These are phyloP conservation scores for Botia kubotai DNA, from an alignment of 2,797 vertebrate species.

Conservation along the genomic window DNA sequence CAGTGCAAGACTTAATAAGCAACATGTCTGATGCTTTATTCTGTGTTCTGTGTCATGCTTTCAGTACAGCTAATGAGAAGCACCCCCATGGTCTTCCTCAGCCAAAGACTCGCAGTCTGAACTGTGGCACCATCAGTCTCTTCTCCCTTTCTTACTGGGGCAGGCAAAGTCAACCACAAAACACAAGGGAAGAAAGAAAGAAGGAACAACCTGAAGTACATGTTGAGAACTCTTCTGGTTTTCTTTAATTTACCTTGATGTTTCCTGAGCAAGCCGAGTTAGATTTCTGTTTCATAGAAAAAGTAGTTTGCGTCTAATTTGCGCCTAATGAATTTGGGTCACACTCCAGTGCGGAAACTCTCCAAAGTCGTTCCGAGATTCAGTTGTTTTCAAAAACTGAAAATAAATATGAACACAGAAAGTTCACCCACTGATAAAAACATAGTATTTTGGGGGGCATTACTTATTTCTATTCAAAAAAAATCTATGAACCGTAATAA, in stretches of 20 bases:
- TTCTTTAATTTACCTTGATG: too few species aligned
- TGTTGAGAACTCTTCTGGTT: too few species aligned
- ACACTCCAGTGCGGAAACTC: constrained; percentile 23
- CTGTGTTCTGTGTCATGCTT: not conserved
- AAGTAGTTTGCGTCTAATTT: not conserved
- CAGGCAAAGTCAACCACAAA: not conserved
- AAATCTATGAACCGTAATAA: not conserved
- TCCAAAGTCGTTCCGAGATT: constrained; percentile 24
- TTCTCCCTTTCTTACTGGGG: not conserved
- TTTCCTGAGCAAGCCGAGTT: too few species aligned
- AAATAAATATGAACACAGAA: constrained; percentile 24
- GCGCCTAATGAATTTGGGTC: constrained; percentile 50
- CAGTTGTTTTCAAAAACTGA: constrained; percentile 21
- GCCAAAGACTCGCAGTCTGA: constrained; percentile 50
- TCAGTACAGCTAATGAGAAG: constrained; percentile 48
- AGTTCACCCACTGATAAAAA: not conserved
- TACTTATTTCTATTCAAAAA: not conserved
- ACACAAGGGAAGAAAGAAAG: not conserved
- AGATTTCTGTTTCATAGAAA: not conserved
- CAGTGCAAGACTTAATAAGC: not conserved
- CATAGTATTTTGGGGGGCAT: not conserved
- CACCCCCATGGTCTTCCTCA: constrained; percentile 46
- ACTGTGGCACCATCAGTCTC: constrained; percentile 6
- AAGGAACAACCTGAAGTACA: too few species aligned
- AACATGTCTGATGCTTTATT: not conserved